Base-by-base conservation (phyloP, 1,140 invertebrate species). In the Tetramorium simillimum region DNA sequence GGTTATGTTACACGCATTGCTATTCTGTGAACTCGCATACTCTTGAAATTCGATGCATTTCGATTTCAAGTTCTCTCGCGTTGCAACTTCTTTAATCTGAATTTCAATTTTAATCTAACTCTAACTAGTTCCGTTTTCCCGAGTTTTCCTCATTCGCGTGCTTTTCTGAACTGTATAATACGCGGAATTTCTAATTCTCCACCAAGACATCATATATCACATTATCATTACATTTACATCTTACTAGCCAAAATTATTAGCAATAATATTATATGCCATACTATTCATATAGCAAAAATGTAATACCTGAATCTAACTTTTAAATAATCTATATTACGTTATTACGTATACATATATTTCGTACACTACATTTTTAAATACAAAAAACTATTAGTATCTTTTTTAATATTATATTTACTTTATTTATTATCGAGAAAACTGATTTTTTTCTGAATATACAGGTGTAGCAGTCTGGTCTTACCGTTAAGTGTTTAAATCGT, bases 51-150 rank as follows among this genome's bases (percentile, higher is more conserved):
- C 24, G 14, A 72, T 58, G 51, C 24, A 33, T 73, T 24, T 82
- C 53, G 18, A 33, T 82, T 60, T 33, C 21, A 37, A 16, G 14
- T 56, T 46, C 40, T 46, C 40, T n/a, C n/a, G 40, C 24, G 51
- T 72, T 58, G 5, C 16, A 82, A 81, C 40, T 72, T 73, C 24
- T 72, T 51, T 72, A 58, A 70, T 81, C 12, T 81, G 21, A 24
- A 70, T 82, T 56, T 6, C n/a, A 73, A 82, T 82, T 60, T 82
- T 2, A 1, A 49, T 62, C 21, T 10, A 40, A 2, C 18, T 40
- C 21, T 10, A 40, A 2, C 18, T 40, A n/a, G 46, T 56, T 67
- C 33, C 14, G 12, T 56, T 60, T 72, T 49, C 18, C 1, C 5
- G 21, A 43, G 49, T 82, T 82, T 72, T 46, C 16, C 18, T 9